Conservation (phyloP, 2,113 vertebrate species). For the Cinclus mexicanus region DNA sequence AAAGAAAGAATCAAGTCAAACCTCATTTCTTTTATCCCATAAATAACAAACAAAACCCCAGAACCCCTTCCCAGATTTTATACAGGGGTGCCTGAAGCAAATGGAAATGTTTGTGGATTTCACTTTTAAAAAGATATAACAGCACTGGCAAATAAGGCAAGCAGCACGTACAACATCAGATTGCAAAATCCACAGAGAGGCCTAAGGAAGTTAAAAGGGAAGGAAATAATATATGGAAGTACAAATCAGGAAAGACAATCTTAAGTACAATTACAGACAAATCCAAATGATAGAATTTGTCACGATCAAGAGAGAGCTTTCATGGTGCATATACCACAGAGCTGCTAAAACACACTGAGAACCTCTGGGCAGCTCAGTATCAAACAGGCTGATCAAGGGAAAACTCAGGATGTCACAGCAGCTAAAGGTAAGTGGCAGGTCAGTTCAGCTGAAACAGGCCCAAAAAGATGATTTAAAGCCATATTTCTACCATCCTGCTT, state of each 20-base stretch:
- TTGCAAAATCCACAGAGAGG: not conserved
- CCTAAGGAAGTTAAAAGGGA: not conserved
- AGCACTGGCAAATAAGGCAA: not conserved
- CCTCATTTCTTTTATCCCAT: not conserved
- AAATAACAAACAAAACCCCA: not conserved
- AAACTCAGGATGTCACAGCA: not conserved
- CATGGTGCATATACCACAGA: not conserved
- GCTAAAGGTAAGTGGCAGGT: not conserved
- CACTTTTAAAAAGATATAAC: not conserved
- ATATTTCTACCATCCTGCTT: not conserved
- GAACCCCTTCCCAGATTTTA: not conserved
- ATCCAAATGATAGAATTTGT: not conserved
- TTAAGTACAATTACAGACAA: not conserved
- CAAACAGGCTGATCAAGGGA: not conserved
- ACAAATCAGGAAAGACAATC: not conserved
- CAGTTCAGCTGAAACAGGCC: not conserved
- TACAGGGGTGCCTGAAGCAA: accelerated
- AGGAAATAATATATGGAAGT: not conserved
- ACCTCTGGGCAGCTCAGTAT: not conserved
- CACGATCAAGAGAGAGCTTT: not conserved
- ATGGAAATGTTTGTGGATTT: not conserved
- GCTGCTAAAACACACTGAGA: not conserved
- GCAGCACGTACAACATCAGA: not conserved
- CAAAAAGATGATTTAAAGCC: constrained; percentile 7
- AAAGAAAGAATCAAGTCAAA: not conserved